Conservation (phyloP, 2,113 vertebrate species). For the Hydrochoerus hydrochaeris region DNA sequence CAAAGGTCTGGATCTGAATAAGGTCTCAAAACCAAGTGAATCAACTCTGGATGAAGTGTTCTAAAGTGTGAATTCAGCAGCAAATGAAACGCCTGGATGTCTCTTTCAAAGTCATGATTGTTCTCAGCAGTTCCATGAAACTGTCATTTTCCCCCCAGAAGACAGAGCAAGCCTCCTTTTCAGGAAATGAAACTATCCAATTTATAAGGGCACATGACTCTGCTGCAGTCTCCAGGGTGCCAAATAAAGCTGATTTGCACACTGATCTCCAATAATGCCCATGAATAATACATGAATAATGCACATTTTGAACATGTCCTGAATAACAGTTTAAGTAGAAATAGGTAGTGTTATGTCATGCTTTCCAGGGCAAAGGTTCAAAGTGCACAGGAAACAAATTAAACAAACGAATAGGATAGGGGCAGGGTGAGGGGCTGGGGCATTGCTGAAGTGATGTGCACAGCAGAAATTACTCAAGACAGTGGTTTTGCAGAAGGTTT, state of each 20-base stretch:
- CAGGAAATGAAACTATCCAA: conserved; percentile 60
- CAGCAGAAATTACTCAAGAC: background rate
- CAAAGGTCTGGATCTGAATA: background rate
- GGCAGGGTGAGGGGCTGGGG: background rate
- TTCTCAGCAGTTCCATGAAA: conserved; percentile 13
- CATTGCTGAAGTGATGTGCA: background rate
- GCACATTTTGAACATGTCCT: conserved; percentile 67
- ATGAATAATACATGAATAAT: conserved; percentile 74
- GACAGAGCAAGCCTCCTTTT: conserved; percentile 32
- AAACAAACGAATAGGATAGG: conserved; percentile 55
- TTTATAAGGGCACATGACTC: background rate
- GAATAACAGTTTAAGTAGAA: conserved; percentile 68
- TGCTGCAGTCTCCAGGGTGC: conserved; percentile 41
- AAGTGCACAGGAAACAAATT: conserved; percentile 72
- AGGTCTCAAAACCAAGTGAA: background rate
- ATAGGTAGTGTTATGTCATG: conserved; percentile 54
- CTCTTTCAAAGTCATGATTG: conserved; percentile 34
- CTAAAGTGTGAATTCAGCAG: background rate
- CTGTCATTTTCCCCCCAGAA: background rate
- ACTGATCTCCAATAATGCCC: conserved; percentile 65
- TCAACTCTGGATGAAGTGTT: background rate
- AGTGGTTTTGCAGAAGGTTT: background rate
- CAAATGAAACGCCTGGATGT: background rate
- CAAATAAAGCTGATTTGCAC: conserved; percentile 71
- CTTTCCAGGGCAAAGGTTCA: conserved; percentile 60